phyloP scores from a whole-genome alignment of 2,888 invertebrate species.

The Nyleta sp. region DNA sequence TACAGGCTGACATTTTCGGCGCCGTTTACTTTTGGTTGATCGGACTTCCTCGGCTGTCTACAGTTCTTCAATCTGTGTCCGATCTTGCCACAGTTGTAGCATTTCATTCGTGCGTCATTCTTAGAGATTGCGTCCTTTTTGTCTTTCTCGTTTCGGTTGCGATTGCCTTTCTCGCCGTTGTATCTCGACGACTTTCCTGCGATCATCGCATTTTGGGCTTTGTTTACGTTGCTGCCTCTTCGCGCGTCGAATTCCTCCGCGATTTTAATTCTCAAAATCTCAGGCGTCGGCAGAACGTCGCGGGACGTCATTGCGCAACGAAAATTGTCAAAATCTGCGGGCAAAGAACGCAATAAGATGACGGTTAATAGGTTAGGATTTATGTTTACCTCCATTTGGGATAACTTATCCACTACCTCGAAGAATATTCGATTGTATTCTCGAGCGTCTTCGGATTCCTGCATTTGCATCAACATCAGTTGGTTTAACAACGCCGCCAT shows the following conservation, averaged over 20 bases:
- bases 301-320: slow-evolving; percentile 9
- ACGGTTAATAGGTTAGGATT: not conserved
- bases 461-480: not conserved
- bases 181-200: not conserved
- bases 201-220: slow-evolving; percentile 10
- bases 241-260: not conserved
- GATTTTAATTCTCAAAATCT: slow-evolving; percentile 1
- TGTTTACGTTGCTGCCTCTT: slow-evolving; percentile 3
- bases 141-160: not conserved
- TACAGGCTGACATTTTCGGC: not conserved
- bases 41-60: not conserved
- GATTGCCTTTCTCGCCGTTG: not conserved
- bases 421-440: not conserved
- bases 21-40: not conserved
- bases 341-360: not conserved
- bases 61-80: slow-evolving; percentile 14
- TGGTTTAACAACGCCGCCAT: not conserved
- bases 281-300: slow-evolving; percentile 6
- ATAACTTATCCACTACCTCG: not conserved
- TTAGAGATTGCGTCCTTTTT: not conserved
- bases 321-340: slow-evolving; percentile 2
- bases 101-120: not conserved
- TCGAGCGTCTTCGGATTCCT: slow-evolving; percentile 2
- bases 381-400: not conserved
- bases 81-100: not conserved